Conservation (phyloP, 2,888 invertebrate species). For the Agrochola lota region DNA sequence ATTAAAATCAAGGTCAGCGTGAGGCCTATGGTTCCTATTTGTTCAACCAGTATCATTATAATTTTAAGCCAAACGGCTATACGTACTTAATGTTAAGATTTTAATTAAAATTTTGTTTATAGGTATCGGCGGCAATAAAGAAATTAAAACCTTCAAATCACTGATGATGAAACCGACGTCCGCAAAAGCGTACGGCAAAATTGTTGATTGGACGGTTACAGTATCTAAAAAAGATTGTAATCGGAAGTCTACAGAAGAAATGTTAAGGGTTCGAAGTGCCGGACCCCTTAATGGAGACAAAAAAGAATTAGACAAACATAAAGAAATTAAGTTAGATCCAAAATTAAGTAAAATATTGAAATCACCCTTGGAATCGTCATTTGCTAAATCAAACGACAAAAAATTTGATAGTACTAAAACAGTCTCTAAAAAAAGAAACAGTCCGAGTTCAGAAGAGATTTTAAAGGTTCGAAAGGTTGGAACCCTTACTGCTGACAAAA, state of each 20-base stretch:
- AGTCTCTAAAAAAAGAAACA: neutral
- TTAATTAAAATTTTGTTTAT: slow-evolving; percentile 24
- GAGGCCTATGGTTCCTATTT: neutral
- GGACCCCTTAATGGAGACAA: neutral
- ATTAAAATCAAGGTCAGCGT: neutral
- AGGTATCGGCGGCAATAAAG: slow-evolving; percentile 33
- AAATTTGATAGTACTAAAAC: neutral
- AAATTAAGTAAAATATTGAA: neutral
- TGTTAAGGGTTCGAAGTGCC: neutral
- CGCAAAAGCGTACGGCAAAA: neutral
- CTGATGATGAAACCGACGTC: slow-evolving; percentile 33
- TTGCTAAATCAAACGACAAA: neutral
- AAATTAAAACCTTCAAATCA: slow-evolving; percentile 35
- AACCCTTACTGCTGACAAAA: slow-evolving; percentile 10
- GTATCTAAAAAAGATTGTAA: slow-evolving; percentile 16
- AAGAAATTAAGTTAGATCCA: neutral
- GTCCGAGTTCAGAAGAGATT: neutral
- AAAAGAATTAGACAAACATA: neutral
- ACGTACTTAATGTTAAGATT: neutral
- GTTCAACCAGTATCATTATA: slow-evolving; percentile 3
- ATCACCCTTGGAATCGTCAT: too few relatives aligned
- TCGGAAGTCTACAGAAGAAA: neutral
- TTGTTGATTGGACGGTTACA: slow-evolving; percentile 34
- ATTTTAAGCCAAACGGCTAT: neutral
- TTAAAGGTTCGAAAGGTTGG: neutral